Percentiles rank a stretch among this genome's conserved stretches.
phyloP scores from a whole-genome alignment of 1,140 invertebrate genomes.

The Charaxes varanes region DNA sequence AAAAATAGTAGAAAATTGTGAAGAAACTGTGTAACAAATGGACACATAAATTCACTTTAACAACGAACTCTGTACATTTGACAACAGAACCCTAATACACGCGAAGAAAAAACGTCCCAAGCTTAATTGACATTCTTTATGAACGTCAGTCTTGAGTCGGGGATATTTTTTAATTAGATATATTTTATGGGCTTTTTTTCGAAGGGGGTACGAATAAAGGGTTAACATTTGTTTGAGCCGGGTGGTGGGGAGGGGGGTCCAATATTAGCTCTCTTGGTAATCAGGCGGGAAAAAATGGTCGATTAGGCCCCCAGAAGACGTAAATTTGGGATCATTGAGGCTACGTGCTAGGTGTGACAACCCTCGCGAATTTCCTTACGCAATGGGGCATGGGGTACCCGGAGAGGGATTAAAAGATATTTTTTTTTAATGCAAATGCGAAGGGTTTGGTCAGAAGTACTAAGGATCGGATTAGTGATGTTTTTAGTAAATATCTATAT shows the following conservation, averaged over 20 bases:
- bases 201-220: slow-evolving; percentile 64
- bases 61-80: no score
- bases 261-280: slow-evolving; percentile 67
- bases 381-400: slow-evolving; percentile 33
- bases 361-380: slow-evolving; percentile 23
- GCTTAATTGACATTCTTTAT: slow-evolving; percentile 75
- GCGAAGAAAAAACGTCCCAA: slow-evolving; percentile 59
- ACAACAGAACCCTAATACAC: no score
- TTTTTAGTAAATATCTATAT: no score
- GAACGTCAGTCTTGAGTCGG: slow-evolving; percentile 69
- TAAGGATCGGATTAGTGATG: slow-evolving; percentile 4
- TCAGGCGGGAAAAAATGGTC: slow-evolving; percentile 69
- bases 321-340: slow-evolving; percentile 68
- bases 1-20: no score
- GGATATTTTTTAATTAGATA: slow-evolving; percentile 76
- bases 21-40: no score
- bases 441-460: slow-evolving; percentile 5
- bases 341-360: slow-evolving; percentile 42
- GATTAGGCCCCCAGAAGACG: slow-evolving; percentile 59
- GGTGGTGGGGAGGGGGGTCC: slow-evolving; percentile 48
- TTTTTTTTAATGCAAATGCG: slow-evolving; percentile 8
- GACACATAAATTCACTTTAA: no score
- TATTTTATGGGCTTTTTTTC: slow-evolving; percentile 74
- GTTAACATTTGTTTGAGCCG: slow-evolving; percentile 70
- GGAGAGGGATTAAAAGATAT: slow-evolving; percentile 27